Evolutionary conservation across 2,797 vertebrate genomes (phyloP), one percentile per base, ranked within the genome.

Genomic region (Sandelia bainsii): DNA sequence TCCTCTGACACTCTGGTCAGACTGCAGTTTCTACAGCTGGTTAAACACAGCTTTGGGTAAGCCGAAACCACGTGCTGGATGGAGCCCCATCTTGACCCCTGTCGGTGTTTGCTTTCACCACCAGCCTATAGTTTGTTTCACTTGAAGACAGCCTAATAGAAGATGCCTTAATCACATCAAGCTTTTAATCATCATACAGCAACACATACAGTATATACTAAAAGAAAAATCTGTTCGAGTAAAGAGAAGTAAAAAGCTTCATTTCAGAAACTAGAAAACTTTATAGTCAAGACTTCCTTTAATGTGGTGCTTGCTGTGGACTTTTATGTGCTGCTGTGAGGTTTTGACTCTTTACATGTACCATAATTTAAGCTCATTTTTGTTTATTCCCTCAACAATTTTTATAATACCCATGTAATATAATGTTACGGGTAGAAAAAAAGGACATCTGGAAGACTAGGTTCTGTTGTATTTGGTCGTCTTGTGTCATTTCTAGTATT

Each of bases 31-130:
- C 82, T 87, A 79, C 92, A 94, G 92, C 91, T 94, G 93, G 79
- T 89, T 82, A 93, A 94, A 94, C 92, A 93, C 83, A 88, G 90
- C 81, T 85, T 82, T 81, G 57, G 77, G 74, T 83, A 66, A 79
- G 66, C 82, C 10, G 39, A 85, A 70, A 71, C 86, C 77, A 79
- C 51, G 22, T 37, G 67, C 44, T 91, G 85, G 84, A 79, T 13
- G 10, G 49, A 66, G 70, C 79, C 62, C 44, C 82, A 34, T 80
- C 73, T 32, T 79, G 84, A 87, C 75, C 83, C 68, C 80, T 48
- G 75, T 17, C 72, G 72, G 85, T 49, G 17, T 71, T 72, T 52
- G 17, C 83, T 53, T 68, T 63, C 58, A 78, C 69, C 79, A 63
- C 57, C 53, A 52, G 17, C 53, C 73, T 49, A 46, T 12, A 7